Evolutionary conservation across 2,888 invertebrate genomes (phyloP), one percentile per base, ranked within the genome.

Genomic region (Falcaria lacertinaria): DNA sequence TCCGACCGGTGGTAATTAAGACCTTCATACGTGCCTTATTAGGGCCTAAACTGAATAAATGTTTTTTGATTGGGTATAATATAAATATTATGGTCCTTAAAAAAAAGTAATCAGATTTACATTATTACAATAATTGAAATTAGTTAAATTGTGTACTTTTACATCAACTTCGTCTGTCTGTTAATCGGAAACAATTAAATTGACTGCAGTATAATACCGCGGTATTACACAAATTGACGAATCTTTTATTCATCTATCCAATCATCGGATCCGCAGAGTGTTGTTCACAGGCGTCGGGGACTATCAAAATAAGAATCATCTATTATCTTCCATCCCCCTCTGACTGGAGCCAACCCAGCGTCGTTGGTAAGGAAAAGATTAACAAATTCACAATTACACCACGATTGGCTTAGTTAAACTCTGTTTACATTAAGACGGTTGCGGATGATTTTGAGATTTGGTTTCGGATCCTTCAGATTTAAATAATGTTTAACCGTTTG

Each of bases 201-300:
- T 80, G 78, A 77, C 75, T 69, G 65, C 69, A 72, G 83, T 72
- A 80, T 85, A 84, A 85, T 82, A 70, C 67, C 69, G 66, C 69
- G 66, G 63, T 73, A 74, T 81, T 78, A 74, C 74, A 81, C 84
- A 88, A 87, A 88, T 88, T 87, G 86, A 72, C 73, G 62, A 52
- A 87, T 88, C 74, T 88, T 88, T 88, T 86, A 88, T 88, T 87
- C 87, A 88, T 80, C 68, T 65, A 64, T 76, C 83, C 86, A 85
- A 86, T 87, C 87, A 82, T 77, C 78, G 73, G 64, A 59, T 71
- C 78, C 79, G 64, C 74, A 52, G 70, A 84, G 82, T 74, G 76
- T 70, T 72, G 74, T 84, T 74, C 66, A 74, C 69, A 82, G 87
- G 87, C 85, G 88, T 79, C 72, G 66, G 70, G 56, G 69, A 64